These are phyloP conservation scores for Desmophyllum pertusum DNA, from an alignment of 92 coral and sea anemone species.

Conservation along the genomic window DNA sequence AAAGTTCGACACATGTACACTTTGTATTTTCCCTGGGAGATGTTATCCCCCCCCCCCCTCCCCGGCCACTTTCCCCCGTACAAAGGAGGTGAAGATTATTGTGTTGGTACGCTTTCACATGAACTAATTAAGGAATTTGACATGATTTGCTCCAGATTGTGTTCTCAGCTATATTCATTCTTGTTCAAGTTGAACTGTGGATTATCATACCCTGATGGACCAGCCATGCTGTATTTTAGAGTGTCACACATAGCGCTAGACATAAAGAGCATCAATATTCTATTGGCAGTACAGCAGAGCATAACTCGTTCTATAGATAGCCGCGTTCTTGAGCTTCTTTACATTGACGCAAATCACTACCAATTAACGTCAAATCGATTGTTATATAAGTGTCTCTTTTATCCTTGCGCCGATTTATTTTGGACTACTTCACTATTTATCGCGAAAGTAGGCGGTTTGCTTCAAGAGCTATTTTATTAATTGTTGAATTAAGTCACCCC, in stretches of 20 bases:
- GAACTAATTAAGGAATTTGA: neutral
- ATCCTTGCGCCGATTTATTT: slow-evolving; percentile 4
- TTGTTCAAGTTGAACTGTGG: neutral
- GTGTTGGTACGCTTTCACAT: neutral
- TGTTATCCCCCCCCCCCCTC: neutral
- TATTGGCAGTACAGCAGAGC: too few species aligned
- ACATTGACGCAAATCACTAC: neutral
- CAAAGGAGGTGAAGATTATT: neutral
- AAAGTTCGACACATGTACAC: too few species aligned
- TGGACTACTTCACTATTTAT: neutral
- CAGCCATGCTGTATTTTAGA: neutral
- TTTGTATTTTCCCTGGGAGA: neutral
- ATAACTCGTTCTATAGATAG: too few species aligned
- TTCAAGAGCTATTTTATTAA: slow-evolving; percentile 21
- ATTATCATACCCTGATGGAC: neutral
- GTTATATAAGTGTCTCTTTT: neutral
- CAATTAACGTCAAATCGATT: neutral
- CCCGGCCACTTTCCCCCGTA: neutral
- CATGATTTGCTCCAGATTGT: neutral
- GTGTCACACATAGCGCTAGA: neutral
- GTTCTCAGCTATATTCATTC: neutral
- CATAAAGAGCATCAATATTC: neutral
- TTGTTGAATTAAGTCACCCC: slow-evolving; percentile 13
- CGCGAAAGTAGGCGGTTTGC: slow-evolving; percentile 10
- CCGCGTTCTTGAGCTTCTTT: slow-evolving; percentile 4